Evolutionary conservation across 2,113 vertebrate genomes (phyloP).

Genomic region (Lates calcarifer): DNA sequence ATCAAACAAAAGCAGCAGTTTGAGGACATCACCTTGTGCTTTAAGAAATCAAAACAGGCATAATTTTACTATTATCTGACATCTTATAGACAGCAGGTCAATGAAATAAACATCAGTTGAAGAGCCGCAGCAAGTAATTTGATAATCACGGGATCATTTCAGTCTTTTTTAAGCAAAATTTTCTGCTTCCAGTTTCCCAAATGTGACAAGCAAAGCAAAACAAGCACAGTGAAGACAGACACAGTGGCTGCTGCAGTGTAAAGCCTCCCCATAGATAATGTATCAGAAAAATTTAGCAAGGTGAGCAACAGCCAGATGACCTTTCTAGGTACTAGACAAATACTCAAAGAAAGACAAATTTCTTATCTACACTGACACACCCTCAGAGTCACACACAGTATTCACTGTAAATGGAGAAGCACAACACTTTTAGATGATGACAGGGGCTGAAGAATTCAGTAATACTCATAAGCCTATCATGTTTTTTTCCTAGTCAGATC

Average conservation of each 20-base stretch:
- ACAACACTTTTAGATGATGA: constrained; percentile 1
- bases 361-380: not conserved
- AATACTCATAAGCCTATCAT: constrained; percentile 5
- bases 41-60: not conserved
- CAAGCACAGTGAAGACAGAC: not conserved
- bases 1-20: not conserved
- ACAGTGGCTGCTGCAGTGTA: not conserved
- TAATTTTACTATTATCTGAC: not conserved
- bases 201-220: not conserved
- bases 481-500: constrained; percentile 22
- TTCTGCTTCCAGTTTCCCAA: not conserved
- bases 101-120: not conserved
- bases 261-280: not conserved
- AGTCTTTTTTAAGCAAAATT: not conserved
- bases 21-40: not conserved
- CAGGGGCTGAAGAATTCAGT: constrained; percentile 2
- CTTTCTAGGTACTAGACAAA: not conserved
- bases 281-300: too few species aligned
- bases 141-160: not conserved
- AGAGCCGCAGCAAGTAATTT: not conserved
- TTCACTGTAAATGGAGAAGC: not conserved
- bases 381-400: not conserved
- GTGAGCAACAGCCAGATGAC: not conserved
- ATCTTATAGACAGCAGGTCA: not conserved
- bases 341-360: not conserved